These are phyloP conservation scores for Raja brachyura DNA, from an alignment of 2,113 vertebrate species.

Conservation along the genomic window DNA sequence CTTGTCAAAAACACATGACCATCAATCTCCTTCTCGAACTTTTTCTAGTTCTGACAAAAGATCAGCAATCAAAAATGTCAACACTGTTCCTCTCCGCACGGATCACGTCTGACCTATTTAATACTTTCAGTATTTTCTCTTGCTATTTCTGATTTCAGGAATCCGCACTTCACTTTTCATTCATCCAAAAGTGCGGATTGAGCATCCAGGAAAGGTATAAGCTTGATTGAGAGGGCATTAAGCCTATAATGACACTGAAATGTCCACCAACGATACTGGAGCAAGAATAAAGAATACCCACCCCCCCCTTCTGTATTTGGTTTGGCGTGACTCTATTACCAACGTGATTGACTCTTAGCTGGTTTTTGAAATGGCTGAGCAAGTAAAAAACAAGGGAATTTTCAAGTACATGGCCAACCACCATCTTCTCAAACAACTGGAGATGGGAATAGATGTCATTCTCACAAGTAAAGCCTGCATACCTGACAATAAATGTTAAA, in stretches of 20 bases:
- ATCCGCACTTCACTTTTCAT: too few species aligned
- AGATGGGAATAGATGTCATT: background rate
- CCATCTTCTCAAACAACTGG: background rate
- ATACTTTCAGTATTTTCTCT: too few species aligned
- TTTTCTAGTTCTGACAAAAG: too few species aligned
- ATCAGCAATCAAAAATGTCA: too few species aligned
- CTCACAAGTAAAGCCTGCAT: background rate
- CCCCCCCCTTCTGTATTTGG: background rate
- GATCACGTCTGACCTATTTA: too few species aligned
- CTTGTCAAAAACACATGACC: too few species aligned
- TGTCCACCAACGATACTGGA: background rate
- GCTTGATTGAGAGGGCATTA: too few species aligned
- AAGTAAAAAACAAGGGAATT: background rate
- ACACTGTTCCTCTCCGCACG: too few species aligned
- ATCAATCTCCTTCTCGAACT: too few species aligned
- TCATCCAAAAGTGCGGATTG: too few species aligned
- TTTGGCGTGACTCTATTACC: background rate
- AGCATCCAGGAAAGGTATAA: background rate
- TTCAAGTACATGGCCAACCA: background rate
- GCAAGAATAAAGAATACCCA: background rate
- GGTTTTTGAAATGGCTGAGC: background rate
- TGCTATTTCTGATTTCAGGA: too few species aligned
- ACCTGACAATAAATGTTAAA: background rate
- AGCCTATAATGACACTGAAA: background rate
- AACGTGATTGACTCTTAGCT: background rate